Conservation (phyloP, 1,140 invertebrate species). For the Papilio aristodemus region DNA sequence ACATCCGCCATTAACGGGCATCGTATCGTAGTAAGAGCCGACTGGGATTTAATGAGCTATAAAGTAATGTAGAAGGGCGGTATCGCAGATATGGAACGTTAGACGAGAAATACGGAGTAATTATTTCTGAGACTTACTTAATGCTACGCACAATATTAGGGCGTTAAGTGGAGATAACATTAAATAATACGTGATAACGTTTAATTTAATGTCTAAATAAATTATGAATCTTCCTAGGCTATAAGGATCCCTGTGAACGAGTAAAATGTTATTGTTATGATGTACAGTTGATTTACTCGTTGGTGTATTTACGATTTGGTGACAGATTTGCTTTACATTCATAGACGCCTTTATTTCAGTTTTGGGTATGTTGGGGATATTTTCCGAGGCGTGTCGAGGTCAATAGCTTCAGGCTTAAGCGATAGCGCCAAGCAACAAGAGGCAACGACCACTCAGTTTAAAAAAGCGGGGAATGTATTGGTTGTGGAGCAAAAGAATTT, state of each 20-base stretch:
- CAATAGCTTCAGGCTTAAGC: too few relatives aligned
- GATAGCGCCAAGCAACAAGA: too few relatives aligned
- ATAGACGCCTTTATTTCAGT: too few relatives aligned
- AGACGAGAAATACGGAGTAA: neutral
- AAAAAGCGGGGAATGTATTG: too few relatives aligned
- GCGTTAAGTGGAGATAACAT: slow-evolving; percentile 19
- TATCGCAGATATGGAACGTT: neutral
- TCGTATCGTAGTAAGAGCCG: neutral
- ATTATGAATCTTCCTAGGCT: neutral
- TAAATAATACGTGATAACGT: slow-evolving; percentile 13
- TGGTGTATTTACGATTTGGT: too few relatives aligned
- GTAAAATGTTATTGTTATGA: neutral
- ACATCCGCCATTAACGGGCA: neutral
- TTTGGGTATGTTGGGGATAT: too few relatives aligned
- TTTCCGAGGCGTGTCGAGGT: too few relatives aligned
- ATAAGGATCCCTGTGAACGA: neutral
- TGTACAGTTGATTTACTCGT: neutral
- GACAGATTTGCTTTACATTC: too few relatives aligned
- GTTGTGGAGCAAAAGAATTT: too few relatives aligned
- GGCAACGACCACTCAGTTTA: too few relatives aligned
- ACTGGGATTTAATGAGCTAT: neutral
- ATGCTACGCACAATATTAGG: neutral
- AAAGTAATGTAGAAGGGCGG: neutral
- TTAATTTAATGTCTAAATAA: slow-evolving; percentile 4
- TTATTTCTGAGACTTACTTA: slow-evolving; percentile 6